These are phyloP conservation scores for Hesperophylax magnus DNA, from an alignment of 1,140 invertebrate species.

Conservation along the genomic window DNA sequence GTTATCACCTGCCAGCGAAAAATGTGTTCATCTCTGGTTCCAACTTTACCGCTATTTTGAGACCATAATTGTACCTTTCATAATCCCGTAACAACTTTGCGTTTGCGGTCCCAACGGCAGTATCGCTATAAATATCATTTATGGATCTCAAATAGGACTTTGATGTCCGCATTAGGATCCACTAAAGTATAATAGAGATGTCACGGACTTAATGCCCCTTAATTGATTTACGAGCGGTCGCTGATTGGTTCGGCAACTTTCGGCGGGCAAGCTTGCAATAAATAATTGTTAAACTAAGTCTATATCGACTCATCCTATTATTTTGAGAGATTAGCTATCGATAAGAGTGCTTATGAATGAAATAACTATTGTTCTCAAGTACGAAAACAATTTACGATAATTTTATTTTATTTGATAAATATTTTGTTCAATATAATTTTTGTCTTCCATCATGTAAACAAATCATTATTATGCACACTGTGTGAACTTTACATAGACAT, in stretches of 20 bases:
- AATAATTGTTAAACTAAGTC: constrained; percentile 52
- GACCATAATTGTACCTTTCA: too few species aligned
- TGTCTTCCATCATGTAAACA: too few species aligned
- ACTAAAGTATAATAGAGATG: constrained; percentile 50
- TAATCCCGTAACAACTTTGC: not conserved
- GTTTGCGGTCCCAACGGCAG: not conserved
- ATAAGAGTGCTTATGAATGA: not conserved
- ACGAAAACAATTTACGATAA: too few species aligned
- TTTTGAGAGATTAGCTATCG: not conserved
- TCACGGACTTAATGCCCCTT: constrained; percentile 46
- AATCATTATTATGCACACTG: too few species aligned
- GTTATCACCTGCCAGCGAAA: too few species aligned
- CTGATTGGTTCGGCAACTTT: constrained; percentile 40
- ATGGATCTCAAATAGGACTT: constrained; percentile 57
- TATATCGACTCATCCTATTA: constrained; percentile 30
- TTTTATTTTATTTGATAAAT: too few species aligned
- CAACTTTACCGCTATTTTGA: too few species aligned
- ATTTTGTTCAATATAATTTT: too few species aligned
- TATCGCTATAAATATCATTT: constrained; percentile 52
- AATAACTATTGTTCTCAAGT: too few species aligned
- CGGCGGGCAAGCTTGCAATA: constrained; percentile 42
- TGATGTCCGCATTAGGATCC: constrained; percentile 51
- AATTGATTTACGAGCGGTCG: constrained; percentile 53
- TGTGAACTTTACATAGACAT: too few species aligned
- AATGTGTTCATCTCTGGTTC: too few species aligned